Conservation (phyloP, 2,888 invertebrate genomes). For the Cerceris ruficornis region DNA sequence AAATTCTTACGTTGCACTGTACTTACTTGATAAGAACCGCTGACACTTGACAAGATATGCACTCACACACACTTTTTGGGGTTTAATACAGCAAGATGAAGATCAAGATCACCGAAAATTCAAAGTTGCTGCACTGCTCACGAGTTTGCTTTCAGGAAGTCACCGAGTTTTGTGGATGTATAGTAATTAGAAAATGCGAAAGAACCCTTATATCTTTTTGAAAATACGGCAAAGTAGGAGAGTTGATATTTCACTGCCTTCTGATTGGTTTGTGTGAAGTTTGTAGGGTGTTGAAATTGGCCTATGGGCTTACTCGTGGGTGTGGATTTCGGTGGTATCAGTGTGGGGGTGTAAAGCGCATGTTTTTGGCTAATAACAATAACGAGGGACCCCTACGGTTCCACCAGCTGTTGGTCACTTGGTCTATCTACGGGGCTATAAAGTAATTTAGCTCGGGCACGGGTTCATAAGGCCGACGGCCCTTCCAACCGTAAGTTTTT, state of each 20-base stretch:
- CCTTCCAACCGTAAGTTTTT: too few relatives aligned
- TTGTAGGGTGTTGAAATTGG: constrained; percentile 20
- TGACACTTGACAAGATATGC: constrained; percentile 23
- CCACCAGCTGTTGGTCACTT: constrained; percentile 25
- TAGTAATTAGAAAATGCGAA: constrained; percentile 22
- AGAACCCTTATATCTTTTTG: constrained; percentile 17
- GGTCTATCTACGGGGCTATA: constrained; percentile 19
- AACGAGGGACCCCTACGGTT: constrained; percentile 20
- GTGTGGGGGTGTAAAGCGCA: constrained; percentile 20
- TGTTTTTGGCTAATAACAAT: constrained; percentile 22
- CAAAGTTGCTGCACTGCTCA: constrained; percentile 25
- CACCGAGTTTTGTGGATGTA: constrained; percentile 22
- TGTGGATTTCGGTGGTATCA: constrained; percentile 14
- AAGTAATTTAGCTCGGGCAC: constrained; percentile 5
- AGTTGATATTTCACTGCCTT: constrained; percentile 19
- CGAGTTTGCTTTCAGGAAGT: constrained; percentile 24
- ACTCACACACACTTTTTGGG: constrained; percentile 27
- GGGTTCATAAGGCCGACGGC: too few relatives aligned
- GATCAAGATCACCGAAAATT: constrained; percentile 25
- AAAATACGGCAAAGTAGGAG: constrained; percentile 15
- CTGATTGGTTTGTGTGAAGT: constrained; percentile 12
- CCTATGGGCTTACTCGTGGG: constrained; percentile 16
- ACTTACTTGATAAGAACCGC: constrained; percentile 30
- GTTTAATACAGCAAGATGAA: constrained; percentile 26
- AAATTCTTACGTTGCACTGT: constrained; percentile 32